Base-by-base conservation (phyloP, 2,797 vertebrate genomes). In the Pangasius krempfi region DNA sequence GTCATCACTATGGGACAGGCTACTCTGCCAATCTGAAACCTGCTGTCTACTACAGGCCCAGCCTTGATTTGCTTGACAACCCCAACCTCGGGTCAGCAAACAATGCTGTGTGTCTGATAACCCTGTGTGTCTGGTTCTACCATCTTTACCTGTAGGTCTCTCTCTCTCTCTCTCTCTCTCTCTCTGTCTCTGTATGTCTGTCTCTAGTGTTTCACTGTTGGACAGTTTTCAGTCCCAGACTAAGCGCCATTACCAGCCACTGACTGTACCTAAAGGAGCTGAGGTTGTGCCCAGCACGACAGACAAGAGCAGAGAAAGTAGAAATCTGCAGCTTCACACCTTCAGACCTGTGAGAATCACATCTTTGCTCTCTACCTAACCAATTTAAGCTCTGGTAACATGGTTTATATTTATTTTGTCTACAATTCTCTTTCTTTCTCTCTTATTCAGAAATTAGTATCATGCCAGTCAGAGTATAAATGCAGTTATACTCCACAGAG, bases 11-110 rank as follows among this genome's bases (percentile, higher is more conserved):
- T 85, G 40, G 6, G 8, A 91, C 92, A 0, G 93, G 93, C 40
- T 93, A 89, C 90, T 89, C 90, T n/a, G 87, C 92, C 82, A 95
- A 94, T 90, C 91, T 91, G 47, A 93, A 93, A 87, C 93, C 93
- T 20, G 92, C 86, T 54, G 18, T 93, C 1, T 91, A 87, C 87
- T 92, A 94, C 89, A 92, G 68, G 14, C 90, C 93, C 84, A 92
- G 89, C 84, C 81, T 93, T 91, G 93, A 94, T 78, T 81, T 54
- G 83, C 81, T 4, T 79, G 94, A 93, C 90, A 95, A 92, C 91
- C 93, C 93, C 73, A 88, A 79, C 18, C 90, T 93, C 79, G 93
- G 93, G 94, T 95, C 86, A 92, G 93, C 89, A 66, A n/a, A 78
- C 44, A 84, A 80, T 85, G 85, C 13, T 20, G 85, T 85, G 40